Evolutionary conservation across 2,797 vertebrate genomes (phyloP).

Genomic region (Chromis chromis): DNA sequence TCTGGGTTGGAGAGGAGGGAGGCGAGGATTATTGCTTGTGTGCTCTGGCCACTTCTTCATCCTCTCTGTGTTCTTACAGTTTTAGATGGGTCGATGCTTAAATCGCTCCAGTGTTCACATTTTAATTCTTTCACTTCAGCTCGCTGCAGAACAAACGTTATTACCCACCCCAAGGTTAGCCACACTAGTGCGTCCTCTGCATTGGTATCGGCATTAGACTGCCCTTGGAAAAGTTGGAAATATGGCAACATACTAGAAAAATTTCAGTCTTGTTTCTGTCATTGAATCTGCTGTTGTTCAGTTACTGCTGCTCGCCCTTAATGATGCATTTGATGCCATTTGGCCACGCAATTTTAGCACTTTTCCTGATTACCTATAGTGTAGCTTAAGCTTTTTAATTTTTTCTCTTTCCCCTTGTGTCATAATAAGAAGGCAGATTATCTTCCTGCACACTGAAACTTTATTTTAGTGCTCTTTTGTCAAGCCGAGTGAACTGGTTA

Average conservation of each 20-base stretch:
- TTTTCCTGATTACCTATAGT: neutral
- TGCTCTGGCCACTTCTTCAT: slow-evolving; percentile 57
- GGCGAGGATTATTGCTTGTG: slow-evolving; percentile 66
- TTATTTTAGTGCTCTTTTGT: slow-evolving; percentile 16
- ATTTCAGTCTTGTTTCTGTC: slow-evolving; percentile 1
- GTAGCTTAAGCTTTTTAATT: slow-evolving; percentile 3
- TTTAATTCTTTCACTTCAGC: slow-evolving; percentile 41
- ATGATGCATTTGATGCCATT: neutral
- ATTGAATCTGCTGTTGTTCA: neutral
- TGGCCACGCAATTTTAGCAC: neutral
- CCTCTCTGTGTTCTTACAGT: slow-evolving; percentile 35
- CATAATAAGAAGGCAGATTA: slow-evolving; percentile 3
- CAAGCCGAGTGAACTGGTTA: slow-evolving; percentile 17
- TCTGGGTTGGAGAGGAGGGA: slow-evolving; percentile 68
- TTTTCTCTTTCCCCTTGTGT: neutral
- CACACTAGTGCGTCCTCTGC: neutral
- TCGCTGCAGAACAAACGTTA: slow-evolving; percentile 25
- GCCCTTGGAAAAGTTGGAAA: slow-evolving; percentile 15
- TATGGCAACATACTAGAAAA: neutral
- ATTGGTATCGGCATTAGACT: neutral
- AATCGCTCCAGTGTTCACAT: slow-evolving; percentile 38
- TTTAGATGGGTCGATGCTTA: slow-evolving; percentile 44
- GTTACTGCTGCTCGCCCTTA: slow-evolving; percentile 3
- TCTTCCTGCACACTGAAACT: neutral
- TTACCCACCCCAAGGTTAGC: slow-evolving; percentile 19